A percentile compares a stretch with the other conserved stretches of the same genome.
These are phyloP conservation scores for Leptinotarsa juncta DNA, from an alignment of 2,888 invertebrate genomes.

Conservation along the genomic window DNA sequence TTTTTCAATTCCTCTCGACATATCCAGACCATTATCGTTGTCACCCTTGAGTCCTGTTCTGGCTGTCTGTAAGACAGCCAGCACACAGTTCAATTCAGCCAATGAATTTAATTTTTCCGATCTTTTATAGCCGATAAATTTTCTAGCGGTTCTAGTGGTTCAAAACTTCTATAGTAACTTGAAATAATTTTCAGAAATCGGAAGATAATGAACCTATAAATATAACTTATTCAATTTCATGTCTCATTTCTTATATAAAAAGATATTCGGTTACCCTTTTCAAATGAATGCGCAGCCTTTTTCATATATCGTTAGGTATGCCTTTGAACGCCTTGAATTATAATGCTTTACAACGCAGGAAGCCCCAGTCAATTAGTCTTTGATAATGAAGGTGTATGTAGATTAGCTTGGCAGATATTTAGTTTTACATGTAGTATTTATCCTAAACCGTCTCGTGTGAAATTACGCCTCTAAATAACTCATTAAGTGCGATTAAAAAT, in stretches of 20 bases:
- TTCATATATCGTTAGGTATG: background rate
- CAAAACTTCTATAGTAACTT: too few relatives aligned
- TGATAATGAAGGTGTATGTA: constrained; percentile 36
- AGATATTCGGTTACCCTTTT: background rate
- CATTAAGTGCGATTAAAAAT: constrained; percentile 20
- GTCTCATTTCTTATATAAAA: background rate
- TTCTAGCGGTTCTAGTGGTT: too few relatives aligned
- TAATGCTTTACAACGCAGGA: constrained; percentile 19
- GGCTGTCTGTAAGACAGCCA: too few relatives aligned
- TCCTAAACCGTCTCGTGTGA: constrained; percentile 23
- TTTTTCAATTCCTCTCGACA: too few relatives aligned
- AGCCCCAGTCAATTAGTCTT: constrained; percentile 35
- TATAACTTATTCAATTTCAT: background rate
- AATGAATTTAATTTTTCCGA: too few relatives aligned
- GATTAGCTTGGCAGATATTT: constrained; percentile 30
- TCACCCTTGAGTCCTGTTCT: too few relatives aligned
- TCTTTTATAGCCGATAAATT: too few relatives aligned
- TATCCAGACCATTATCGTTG: too few relatives aligned
- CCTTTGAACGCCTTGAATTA: constrained; percentile 3
- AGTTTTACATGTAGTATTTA: constrained; percentile 31
- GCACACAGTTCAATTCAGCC: too few relatives aligned
- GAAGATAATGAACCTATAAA: background rate
- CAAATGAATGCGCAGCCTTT: background rate
- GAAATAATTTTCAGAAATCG: too few relatives aligned
- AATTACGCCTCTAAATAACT: constrained; percentile 26